Conservation (phyloP, 2,113 vertebrate genomes). For the Todiramphus saurophagus region DNA sequence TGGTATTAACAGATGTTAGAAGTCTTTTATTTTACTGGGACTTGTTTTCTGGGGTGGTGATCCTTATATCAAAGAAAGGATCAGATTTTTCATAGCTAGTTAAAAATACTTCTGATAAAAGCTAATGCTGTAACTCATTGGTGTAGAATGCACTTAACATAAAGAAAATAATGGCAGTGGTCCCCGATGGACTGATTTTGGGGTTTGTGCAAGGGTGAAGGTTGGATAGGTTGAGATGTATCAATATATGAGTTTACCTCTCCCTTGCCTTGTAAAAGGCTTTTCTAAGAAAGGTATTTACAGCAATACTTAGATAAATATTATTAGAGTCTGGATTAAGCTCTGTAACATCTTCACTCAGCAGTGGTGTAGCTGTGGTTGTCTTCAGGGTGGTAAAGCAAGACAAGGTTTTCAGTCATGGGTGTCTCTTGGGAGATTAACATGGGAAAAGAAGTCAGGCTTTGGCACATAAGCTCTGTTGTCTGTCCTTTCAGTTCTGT, state of each 20-base stretch:
- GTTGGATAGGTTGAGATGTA: background rate
- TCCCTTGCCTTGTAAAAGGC: background rate
- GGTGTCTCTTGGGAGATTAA: slow-evolving; percentile 16
- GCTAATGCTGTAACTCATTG: background rate
- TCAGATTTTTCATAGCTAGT: background rate
- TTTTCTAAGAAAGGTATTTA: background rate
- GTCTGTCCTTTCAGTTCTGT: background rate
- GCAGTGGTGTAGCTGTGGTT: background rate
- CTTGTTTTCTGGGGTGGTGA: background rate
- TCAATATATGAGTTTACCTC: background rate
- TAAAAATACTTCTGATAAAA: background rate
- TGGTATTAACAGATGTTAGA: background rate
- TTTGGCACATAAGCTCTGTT: slow-evolving; percentile 6
- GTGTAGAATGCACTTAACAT: background rate
- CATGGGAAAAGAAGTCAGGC: background rate
- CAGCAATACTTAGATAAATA: slow-evolving; percentile 10
- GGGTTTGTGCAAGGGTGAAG: background rate
- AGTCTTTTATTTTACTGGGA: background rate
- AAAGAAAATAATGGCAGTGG: background rate
- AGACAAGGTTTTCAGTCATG: background rate
- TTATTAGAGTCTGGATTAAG: background rate
- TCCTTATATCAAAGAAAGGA: background rate
- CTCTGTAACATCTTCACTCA: background rate
- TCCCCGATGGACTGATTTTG: background rate
- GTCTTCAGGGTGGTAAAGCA: background rate